A percentile compares a stretch with the other conserved stretches of the same genome.
These are phyloP conservation scores for Drosophila obscura DNA, from an alignment of 1,140 invertebrate genomes.

Conservation along the genomic window DNA sequence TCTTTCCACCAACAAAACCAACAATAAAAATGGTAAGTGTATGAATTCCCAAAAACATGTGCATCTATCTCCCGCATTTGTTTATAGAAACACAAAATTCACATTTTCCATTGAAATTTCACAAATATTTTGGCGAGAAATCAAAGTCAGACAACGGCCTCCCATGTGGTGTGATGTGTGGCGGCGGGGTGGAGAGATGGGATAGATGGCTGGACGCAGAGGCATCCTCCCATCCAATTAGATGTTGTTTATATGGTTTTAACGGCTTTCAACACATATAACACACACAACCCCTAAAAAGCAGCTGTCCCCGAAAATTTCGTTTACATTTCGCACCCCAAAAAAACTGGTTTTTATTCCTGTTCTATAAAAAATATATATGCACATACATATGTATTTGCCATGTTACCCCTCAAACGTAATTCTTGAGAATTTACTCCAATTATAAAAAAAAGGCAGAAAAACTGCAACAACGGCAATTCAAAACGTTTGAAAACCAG, in stretches of 20 bases:
- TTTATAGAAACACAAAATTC: conserved; percentile 51
- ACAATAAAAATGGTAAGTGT: conserved; percentile 77
- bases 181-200: conserved; percentile 7
- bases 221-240: conserved; percentile 33
- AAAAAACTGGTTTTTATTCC: conserved; percentile 42
- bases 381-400: background rate
- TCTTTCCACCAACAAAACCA: conserved; percentile 63
- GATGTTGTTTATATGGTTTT: conserved; percentile 59
- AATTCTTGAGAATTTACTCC: too few species aligned
- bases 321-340: conserved; percentile 40
- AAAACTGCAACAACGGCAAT: too few species aligned
- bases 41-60: conserved; percentile 36
- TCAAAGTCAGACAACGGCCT: conserved; percentile 43
- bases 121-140: conserved; percentile 56
- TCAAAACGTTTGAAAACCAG: too few species aligned
- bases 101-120: conserved; percentile 66
- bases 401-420: background rate
- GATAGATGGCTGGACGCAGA: conserved; percentile 5
- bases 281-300: conserved; percentile 37
- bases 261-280: conserved; percentile 48
- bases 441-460: too few species aligned
- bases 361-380: conserved; percentile 1
- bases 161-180: conserved; percentile 20
- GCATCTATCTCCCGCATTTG: conserved; percentile 25
- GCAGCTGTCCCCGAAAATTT: conserved; percentile 50